Base-by-base conservation (phyloP, 2,888 invertebrate species). In the Eilema sororculum region DNA sequence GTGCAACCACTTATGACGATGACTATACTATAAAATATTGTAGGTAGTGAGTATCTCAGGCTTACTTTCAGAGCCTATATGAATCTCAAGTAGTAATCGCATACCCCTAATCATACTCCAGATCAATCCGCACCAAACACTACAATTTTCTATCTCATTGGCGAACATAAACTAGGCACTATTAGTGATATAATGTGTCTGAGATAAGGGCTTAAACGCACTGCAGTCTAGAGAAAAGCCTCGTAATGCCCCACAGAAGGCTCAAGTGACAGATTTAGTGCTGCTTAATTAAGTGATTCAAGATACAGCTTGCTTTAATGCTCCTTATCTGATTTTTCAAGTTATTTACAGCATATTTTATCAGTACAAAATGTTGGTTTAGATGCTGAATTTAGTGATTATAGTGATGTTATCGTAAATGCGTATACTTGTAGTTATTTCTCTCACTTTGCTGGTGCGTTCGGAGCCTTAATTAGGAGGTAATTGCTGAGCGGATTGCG, bases 201-300 rank as follows among this genome's bases (percentile, higher is more conserved):
- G 46, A 90, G 94, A 94, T 93, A 94, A 90, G 87, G 83, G 87
- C 84, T 86, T 90, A 90, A 92, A 88, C 86, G 89, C 87, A 83
- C 85, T 87, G 87, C 88, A 41, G 41, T 89, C 89, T 89, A 86
- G 85, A 87, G 83, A 88, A 91, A 91, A 88, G 89, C 87, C 87
- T 82, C 88, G 87, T 89, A 89, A 88, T 87, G 87, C 86, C 84
- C 84, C 80, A 78, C 79, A 88, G 89, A 89, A 88, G 87, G 89
- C 86, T 87, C 85, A 91, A 93, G 91, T 90, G 92, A 93, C 90
- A 91, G 93, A 93, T 93, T 93, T 93, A 93, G 90, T 90, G 90
- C 89, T 86, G 86, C 88, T 90, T 93, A 93, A 94, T 94, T 94
- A 93, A 94, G 92, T 87, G 90, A 93, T 93, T 84, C 78, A 72